Base-by-base conservation (phyloP, 2,113 vertebrate species). In the Petrocephalus zakoni region DNA sequence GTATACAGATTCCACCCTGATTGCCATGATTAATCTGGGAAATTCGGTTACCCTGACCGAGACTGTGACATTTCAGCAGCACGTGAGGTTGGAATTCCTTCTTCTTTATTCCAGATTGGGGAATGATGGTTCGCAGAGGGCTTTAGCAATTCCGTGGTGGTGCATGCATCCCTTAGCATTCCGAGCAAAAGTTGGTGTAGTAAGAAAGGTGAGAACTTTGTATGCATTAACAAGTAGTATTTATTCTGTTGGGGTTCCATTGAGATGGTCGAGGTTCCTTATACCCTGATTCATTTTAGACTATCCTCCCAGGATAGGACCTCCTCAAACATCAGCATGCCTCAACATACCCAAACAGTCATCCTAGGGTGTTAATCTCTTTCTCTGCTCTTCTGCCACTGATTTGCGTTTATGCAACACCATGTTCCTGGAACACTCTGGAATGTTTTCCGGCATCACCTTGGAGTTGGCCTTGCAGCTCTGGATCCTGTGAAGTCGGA, bases 21-120 rank as follows among this genome's bases (percentile, higher is more conserved):
- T 90, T 92, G 89, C 92, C 92, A 91, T 90, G 92, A 86, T 89
- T 86, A 90, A 81, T 89, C 22, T 86, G 91, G 88, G 86, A 88
- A 91, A 90, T 90, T 85, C 68, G 72, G 72, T 42, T 75, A 19
- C 29, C 85, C 19, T 34, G 47, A 47, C 88, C 85, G 86, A 19
- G 85, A 55, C 72, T 85, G 88, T 86, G 89, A 88, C 64, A 68
- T 88, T 91, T 53, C 29, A 75, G 22, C 37, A 61, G 47, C 9
- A 17, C 49, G n/a, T 88, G 86, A 58, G 15, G 21, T 58, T 25
- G 13, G 8, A 46, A 46, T 13, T 51, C 61, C 4, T 61, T 72
- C 61, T 34, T 47, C 58, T 87, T 87, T 68, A 2, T 85, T n/a
- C n/a, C n/a, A n/a, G 1, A 15, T 85, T 85, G 13, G 5, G 25